Conservation (phyloP, 2,113 vertebrate species). For the Sisor rabdophorus region DNA sequence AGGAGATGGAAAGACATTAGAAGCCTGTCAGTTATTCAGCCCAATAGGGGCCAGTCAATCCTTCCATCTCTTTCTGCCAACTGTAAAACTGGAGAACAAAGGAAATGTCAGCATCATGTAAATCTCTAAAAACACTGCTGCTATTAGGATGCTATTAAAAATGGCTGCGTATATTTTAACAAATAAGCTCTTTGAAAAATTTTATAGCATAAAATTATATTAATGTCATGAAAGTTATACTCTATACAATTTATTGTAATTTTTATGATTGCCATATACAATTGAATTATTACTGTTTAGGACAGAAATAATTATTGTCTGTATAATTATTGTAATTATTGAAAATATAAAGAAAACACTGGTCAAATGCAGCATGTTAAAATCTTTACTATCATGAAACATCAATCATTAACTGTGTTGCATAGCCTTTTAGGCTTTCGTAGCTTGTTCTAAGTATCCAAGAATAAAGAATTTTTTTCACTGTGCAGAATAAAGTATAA, state of each 20-base stretch:
- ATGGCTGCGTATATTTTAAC: not conserved
- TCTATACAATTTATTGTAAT: not conserved
- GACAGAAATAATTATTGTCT: not conserved
- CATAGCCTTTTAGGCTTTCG: not conserved
- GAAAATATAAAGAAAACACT: not conserved
- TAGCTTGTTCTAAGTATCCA: slow-evolving; percentile 7
- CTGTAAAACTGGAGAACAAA: slow-evolving; percentile 57
- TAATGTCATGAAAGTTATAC: not conserved
- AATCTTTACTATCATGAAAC: not conserved
- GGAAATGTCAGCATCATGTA: slow-evolving; percentile 26
- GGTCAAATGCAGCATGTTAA: not conserved
- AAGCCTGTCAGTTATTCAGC: slow-evolving; percentile 62
- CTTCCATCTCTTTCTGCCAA: slow-evolving; percentile 48
- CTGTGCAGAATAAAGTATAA: slow-evolving; percentile 19
- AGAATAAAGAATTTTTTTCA: slow-evolving; percentile 10
- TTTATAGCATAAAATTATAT: not conserved
- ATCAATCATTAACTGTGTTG: not conserved
- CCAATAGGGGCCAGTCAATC: slow-evolving; percentile 42
- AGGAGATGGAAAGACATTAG: slow-evolving; percentile 64
- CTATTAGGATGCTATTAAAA: not conserved
- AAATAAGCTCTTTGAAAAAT: not conserved
- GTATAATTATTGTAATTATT: not conserved
- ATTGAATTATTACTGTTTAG: not conserved
- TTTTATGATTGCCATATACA: not conserved
- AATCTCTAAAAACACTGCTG: not conserved